These are phyloP conservation scores for Acrossocheilus wenchowensis DNA, from an alignment of 2,797 vertebrate species.

Conservation along the genomic window DNA sequence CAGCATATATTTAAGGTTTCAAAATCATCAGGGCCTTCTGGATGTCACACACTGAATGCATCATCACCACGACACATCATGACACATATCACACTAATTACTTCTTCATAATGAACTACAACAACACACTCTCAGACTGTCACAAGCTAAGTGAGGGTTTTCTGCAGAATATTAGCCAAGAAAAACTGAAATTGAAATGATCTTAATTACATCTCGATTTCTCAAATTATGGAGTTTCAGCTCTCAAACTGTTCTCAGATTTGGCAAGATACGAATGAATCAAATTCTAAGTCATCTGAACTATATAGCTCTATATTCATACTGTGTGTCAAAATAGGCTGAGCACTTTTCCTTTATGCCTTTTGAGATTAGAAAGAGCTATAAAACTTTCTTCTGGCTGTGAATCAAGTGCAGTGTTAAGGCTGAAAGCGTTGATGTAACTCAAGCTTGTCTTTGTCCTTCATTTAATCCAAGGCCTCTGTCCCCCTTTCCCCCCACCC, in stretches of 20 bases:
- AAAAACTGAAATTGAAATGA: background rate
- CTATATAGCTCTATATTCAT: background rate
- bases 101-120: background rate
- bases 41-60: background rate
- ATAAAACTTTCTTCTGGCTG: background rate
- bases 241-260: background rate
- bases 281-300: background rate
- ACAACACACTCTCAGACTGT: background rate
- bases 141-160: background rate
- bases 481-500: constrained; percentile 38
- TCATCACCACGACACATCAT: background rate
- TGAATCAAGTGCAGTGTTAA: background rate
- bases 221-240: background rate
- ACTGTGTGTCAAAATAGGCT: background rate
- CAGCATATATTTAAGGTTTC: background rate
- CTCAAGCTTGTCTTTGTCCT: constrained; percentile 60
- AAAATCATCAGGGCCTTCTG: background rate
- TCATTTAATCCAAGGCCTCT: constrained; percentile 14
- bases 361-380: constrained; percentile 6
- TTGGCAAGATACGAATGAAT: background rate
- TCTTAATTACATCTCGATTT: background rate
- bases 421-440: background rate
- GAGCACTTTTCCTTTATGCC: background rate
- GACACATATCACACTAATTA: constrained; percentile 3
- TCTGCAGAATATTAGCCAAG: background rate